A percentile compares a stretch with the other conserved stretches of the same genome.
phyloP scores from a whole-genome alignment of 1,140 invertebrate species.

The Dendrolimus kikuchii region DNA sequence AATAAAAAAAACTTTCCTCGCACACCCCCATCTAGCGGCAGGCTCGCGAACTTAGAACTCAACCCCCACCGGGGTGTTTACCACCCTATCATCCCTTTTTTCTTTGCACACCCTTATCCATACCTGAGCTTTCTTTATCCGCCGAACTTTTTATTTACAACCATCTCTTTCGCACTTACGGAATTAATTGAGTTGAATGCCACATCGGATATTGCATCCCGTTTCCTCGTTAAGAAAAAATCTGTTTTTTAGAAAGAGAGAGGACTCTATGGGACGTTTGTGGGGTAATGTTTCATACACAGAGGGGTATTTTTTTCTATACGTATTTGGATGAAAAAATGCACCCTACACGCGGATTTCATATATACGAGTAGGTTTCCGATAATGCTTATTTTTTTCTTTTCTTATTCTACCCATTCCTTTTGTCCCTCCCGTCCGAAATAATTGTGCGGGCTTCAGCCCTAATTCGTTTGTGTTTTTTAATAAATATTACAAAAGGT shows the following conservation, averaged over 20 bases:
- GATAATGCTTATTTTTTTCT: slow-evolving; percentile 67
- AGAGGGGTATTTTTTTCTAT: slow-evolving; percentile 60
- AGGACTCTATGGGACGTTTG: slow-evolving; percentile 55
- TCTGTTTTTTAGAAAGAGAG: slow-evolving; percentile 65
- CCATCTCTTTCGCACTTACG: slow-evolving; percentile 42
- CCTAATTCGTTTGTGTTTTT: slow-evolving; percentile 41
- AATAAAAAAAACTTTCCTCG: slow-evolving; percentile 64
- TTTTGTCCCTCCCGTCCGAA: slow-evolving; percentile 43
- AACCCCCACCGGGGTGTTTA: slow-evolving; percentile 30
- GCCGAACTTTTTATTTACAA: slow-evolving; percentile 58
- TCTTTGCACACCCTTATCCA: slow-evolving; percentile 65
- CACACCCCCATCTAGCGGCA: slow-evolving; percentile 60
- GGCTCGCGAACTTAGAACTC: slow-evolving; percentile 33
- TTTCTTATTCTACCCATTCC: slow-evolving; percentile 38
- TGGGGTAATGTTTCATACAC: slow-evolving; percentile 67
- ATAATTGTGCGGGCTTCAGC: slow-evolving; percentile 48
- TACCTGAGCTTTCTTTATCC: slow-evolving; percentile 70
- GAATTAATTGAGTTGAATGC: slow-evolving; percentile 14
- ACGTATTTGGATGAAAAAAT: slow-evolving; percentile 51
- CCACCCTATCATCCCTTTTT: slow-evolving; percentile 68
- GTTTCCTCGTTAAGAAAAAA: slow-evolving; percentile 55
- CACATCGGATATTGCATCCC: slow-evolving; percentile 27
- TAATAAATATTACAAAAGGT: slow-evolving; percentile 32
- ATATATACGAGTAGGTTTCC: slow-evolving; percentile 60
- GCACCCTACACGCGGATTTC: slow-evolving; percentile 54